Evolutionary conservation across 2,113 vertebrate species (phyloP).

Genomic region (Heptranchias perlo): DNA sequence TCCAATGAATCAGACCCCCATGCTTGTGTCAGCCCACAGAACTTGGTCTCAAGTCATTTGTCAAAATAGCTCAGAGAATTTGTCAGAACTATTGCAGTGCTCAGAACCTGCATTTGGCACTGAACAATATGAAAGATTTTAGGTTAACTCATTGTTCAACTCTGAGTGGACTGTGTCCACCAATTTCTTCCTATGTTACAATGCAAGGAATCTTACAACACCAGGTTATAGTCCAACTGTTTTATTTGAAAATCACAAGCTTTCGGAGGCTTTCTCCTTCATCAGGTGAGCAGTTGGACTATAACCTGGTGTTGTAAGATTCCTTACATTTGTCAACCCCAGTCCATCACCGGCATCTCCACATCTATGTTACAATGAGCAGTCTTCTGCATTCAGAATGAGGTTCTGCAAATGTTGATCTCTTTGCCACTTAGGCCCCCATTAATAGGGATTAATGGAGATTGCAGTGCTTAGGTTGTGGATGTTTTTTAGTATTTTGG

Average conservation of each 20-base stretch:
- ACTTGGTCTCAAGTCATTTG: neutral
- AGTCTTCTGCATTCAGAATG: neutral
- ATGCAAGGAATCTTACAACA: no score
- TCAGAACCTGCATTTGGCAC: neutral
- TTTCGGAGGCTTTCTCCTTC: no score
- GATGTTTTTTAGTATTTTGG: neutral
- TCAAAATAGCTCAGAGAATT: neutral
- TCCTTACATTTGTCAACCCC: no score
- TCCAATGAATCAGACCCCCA: neutral
- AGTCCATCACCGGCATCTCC: no score
- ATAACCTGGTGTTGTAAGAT: no score
- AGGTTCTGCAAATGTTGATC: neutral
- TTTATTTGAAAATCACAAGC: no score
- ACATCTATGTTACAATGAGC: neutral
- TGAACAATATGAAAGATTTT: neutral
- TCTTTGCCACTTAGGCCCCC: neutral
- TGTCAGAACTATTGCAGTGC: neutral
- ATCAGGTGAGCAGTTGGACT: no score
- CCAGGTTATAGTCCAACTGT: no score
- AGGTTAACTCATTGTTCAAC: neutral
- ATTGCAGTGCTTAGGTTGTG: neutral
- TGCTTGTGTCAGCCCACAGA: neutral
- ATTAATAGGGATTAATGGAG: neutral
- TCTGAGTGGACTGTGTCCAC: neutral
- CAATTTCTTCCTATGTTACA: neutral